phyloP scores from a whole-genome alignment of 1,140 invertebrate genomes.

The Drosophila ambigua region DNA sequence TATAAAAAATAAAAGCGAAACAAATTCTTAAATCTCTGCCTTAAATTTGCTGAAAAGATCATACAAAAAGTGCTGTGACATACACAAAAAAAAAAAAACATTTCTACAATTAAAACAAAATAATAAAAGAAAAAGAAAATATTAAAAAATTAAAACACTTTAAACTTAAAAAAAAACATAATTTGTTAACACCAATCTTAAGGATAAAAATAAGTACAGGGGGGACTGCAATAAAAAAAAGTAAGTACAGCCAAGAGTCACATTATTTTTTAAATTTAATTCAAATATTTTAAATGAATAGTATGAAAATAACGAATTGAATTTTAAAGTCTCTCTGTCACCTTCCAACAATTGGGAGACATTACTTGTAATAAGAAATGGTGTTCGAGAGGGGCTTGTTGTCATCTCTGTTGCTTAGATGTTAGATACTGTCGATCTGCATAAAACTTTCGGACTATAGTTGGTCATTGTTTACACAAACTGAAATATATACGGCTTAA shows the following conservation, averaged over 20 bases:
- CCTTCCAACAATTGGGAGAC: no score
- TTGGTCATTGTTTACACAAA: no score
- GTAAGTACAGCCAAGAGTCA: neutral
- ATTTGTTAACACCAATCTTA: no score
- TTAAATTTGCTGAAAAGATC: conserved; percentile 42
- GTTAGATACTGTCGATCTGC: no score
- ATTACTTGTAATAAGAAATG: no score
- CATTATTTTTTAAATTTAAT: neutral
- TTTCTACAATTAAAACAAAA: conserved; percentile 12
- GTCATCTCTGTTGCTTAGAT: no score
- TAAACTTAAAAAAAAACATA: conserved; percentile 25
- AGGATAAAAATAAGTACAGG: no score
- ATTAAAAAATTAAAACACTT: conserved; percentile 18
- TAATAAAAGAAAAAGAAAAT: conserved; percentile 18
- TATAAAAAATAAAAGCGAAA: conserved; percentile 16
- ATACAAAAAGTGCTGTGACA: conserved; percentile 58
- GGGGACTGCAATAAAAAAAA: no score
- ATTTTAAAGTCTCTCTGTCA: neutral
- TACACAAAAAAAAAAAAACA: conserved; percentile 19
- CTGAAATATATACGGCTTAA: neutral
- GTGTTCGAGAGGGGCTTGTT: no score
- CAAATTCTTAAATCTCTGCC: conserved; percentile 10
- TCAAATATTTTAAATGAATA: neutral
- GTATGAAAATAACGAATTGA: neutral
- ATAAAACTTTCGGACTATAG: no score